Conservation (phyloP, 2,888 invertebrate species). For the Piscicola geometra region DNA sequence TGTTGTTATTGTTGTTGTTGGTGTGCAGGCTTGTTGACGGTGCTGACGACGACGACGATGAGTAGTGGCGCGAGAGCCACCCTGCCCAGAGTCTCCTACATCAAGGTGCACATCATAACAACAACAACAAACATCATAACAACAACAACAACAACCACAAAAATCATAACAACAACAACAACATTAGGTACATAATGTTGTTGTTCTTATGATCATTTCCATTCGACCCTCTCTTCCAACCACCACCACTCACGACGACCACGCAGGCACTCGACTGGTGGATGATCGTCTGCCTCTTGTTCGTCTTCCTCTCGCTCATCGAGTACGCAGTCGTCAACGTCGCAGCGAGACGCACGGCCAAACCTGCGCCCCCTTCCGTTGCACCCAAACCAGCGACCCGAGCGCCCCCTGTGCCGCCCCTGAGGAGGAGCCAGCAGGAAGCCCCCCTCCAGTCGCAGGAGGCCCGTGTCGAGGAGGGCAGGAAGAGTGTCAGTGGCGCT, state of each 20-base stretch:
- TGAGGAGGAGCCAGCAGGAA: neutral
- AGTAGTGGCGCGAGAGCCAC: slow-evolving; percentile 39
- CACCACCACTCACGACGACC: neutral
- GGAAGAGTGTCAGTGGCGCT: too few species aligned
- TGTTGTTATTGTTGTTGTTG: too few species aligned
- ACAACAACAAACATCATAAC: slow-evolving; percentile 27
- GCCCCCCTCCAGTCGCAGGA: neutral
- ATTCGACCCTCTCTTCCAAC: neutral
- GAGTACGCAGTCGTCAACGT: slow-evolving; percentile 41
- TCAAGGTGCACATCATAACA: slow-evolving; percentile 33
- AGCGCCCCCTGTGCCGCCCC: slow-evolving; percentile 21
- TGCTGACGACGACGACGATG: slow-evolving; percentile 41
- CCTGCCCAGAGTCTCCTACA: slow-evolving; percentile 41
- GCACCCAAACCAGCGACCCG: slow-evolving; percentile 34
- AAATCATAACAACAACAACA: slow-evolving; percentile 24
- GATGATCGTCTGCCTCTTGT: slow-evolving; percentile 41
- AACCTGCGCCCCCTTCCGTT: slow-evolving; percentile 24
- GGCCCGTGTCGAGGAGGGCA: neutral
- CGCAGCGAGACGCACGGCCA: slow-evolving; percentile 36
- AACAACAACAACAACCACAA: slow-evolving; percentile 35
- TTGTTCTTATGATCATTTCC: neutral
- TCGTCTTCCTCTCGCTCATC: slow-evolving; percentile 41
- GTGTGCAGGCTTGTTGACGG: slow-evolving; percentile 52
- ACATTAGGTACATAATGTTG: slow-evolving; percentile 24
- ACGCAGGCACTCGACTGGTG: slow-evolving; percentile 40